These are phyloP conservation scores for Argentina silus DNA, from an alignment of 2,797 vertebrate species.

Conservation along the genomic window DNA sequence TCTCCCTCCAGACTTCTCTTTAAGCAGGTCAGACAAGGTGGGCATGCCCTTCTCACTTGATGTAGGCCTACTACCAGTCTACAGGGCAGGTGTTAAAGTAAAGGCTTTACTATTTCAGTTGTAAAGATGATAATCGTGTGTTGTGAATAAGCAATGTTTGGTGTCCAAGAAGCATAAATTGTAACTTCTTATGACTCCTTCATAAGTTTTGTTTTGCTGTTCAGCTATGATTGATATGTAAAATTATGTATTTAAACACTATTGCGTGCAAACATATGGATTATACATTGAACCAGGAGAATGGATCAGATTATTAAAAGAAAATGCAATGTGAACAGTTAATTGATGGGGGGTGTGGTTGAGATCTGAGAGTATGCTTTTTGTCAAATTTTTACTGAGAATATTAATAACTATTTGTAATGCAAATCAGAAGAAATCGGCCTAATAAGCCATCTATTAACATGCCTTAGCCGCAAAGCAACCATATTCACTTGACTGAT, in stretches of 20 bases:
- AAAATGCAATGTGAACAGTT: constrained; percentile 69
- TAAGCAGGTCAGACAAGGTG: constrained; percentile 36
- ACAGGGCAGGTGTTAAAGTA: constrained; percentile 32
- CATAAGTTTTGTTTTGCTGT: constrained; percentile 47
- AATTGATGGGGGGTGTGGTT: constrained; percentile 35
- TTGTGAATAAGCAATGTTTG: constrained; percentile 42
- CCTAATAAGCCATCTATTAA: constrained; percentile 81
- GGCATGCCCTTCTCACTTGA: constrained; percentile 4
- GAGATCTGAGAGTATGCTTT: constrained; percentile 22
- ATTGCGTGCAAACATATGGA: constrained; percentile 50
- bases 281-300: constrained; percentile 45
- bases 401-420: constrained; percentile 56
- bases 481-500: constrained; percentile 86
- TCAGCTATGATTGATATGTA: constrained; percentile 54
- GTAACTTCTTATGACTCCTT: constrained; percentile 11
- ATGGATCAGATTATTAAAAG: constrained; percentile 30
- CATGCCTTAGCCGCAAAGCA: constrained; percentile 94
- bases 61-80: not conserved
- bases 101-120: constrained; percentile 47
- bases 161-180: constrained; percentile 46
- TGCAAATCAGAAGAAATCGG: constrained; percentile 66
- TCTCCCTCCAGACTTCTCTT: constrained; percentile 34
- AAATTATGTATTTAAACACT: constrained; percentile 57
- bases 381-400: constrained; percentile 53
- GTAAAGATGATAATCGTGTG: constrained; percentile 56